phyloP scores from a whole-genome alignment of 2,797 vertebrate species.

The Aplochiton taeniatus region DNA sequence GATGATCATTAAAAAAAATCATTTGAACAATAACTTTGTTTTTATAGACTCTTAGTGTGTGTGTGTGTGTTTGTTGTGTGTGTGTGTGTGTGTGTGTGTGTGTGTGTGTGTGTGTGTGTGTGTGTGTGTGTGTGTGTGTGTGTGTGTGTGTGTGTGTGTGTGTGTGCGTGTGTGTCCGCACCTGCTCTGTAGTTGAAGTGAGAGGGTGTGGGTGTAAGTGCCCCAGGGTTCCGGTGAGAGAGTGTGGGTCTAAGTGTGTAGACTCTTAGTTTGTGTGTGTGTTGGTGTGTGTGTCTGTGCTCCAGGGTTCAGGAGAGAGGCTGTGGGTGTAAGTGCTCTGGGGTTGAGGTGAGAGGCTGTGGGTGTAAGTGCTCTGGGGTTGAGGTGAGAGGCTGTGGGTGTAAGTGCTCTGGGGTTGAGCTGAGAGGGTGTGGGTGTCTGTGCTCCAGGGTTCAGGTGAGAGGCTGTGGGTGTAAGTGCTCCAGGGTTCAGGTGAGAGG shows the following conservation, averaged over 20 bases:
- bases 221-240: too few species aligned
- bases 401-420: too few species aligned
- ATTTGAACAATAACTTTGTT: not conserved
- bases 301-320: not conserved
- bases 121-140: not conserved
- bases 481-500: too few species aligned
- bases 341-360: not conserved
- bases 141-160: constrained; percentile 1
- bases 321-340: not conserved
- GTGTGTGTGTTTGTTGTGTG: not conserved
- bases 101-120: not conserved
- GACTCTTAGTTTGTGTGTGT: constrained; percentile 9
- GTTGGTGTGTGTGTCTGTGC: constrained; percentile 47
- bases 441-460: too few species aligned
- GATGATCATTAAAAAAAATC: not conserved
- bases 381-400: not conserved
- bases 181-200: not conserved
- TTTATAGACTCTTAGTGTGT: not conserved
- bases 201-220: not conserved
- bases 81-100: not conserved
- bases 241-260: too few species aligned
- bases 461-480: too few species aligned
- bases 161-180: constrained; percentile 11
- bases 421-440: too few species aligned
- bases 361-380: too few species aligned